Base-by-base conservation (phyloP, 2,888 invertebrate genomes). In the Cepaea hortensis region DNA sequence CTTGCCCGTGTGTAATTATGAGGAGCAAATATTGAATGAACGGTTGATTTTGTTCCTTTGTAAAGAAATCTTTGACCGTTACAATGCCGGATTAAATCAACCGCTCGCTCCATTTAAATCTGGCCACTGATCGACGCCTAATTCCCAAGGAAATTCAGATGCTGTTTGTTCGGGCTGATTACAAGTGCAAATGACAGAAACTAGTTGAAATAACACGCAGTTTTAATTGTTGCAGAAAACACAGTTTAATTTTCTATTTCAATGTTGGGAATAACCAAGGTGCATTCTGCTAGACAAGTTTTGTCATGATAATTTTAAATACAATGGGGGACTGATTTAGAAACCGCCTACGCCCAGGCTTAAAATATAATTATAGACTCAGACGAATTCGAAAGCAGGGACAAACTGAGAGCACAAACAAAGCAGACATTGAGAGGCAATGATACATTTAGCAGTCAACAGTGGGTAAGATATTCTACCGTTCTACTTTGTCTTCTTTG, bases 1-100 rank as follows among this genome's bases (percentile, higher is more conserved):
- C n/a, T 79, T 18, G 61, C 55, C 77, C 13, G 77, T 79, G 55
- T 79, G 77, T 79, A 55, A 79, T 79, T 79, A 79, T 79, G 77
- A 61, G 23, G 77, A 61, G 23, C 23, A 79, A 79, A 79, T 61
- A 79, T 79, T 76, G 77, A 23, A 3, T 79, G 11, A 61, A 79
- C n/a, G 55, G 55, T 79, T 79, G 61, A 55, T 61, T 61, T 61
- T 79, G 61, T 61, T 61, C n/a, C 61, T n/a, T 23, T 61, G 61
- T 61, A 79, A 79, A 61, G 61, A 79, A 68, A 79, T 79, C 61
- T n/a, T 23, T 61, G 61, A 61, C 61, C 61, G n/a, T 61, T 79
- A 55, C 11, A 61, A 79, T 79, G 61, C n/a, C 48, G n/a, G 23
- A 79, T 79, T 79, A 79, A n/a, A 61, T 79, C 23, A 79, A 61